These are phyloP conservation scores for Eupithecia subfuscata DNA, from an alignment of 2,888 invertebrate species.

Conservation along the genomic window DNA sequence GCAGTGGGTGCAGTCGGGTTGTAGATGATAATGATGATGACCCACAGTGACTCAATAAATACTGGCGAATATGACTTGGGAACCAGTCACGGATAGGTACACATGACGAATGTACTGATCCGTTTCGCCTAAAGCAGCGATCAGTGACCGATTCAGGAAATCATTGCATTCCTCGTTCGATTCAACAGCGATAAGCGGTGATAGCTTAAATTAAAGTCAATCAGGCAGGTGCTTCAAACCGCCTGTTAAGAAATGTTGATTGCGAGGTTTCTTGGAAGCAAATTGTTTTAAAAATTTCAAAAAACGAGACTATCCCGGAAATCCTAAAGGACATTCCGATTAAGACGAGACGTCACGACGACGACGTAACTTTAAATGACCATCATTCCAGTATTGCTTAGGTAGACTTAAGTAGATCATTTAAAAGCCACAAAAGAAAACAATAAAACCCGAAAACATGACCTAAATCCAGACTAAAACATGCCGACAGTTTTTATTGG, in stretches of 20 bases:
- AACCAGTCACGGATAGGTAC: constrained; percentile 12
- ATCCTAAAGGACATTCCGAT: constrained; percentile 5
- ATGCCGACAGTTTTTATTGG: background rate
- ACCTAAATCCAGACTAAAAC: background rate
- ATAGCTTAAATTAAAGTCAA: constrained; percentile 38
- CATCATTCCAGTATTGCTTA: background rate
- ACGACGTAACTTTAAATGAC: too few species aligned
- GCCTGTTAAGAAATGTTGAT: constrained; percentile 44
- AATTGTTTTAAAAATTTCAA: constrained; percentile 31
- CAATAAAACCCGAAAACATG: background rate
- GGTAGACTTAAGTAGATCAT: background rate
- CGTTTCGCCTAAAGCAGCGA: constrained; percentile 17
- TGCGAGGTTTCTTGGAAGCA: constrained; percentile 47
- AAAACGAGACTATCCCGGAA: background rate
- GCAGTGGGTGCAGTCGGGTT: background rate
- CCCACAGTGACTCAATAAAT: background rate
- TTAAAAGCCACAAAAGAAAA: background rate
- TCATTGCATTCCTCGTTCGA: constrained; percentile 68
- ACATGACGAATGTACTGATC: constrained; percentile 18
- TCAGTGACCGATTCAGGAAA: constrained; percentile 63
- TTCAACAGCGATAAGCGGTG: constrained; percentile 45
- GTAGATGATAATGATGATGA: background rate
- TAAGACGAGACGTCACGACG: too few species aligned
- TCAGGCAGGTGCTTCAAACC: constrained; percentile 42
- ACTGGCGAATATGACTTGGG: background rate